Conservation (phyloP, 2,797 vertebrate genomes). For the Tamandua tetradactyla region DNA sequence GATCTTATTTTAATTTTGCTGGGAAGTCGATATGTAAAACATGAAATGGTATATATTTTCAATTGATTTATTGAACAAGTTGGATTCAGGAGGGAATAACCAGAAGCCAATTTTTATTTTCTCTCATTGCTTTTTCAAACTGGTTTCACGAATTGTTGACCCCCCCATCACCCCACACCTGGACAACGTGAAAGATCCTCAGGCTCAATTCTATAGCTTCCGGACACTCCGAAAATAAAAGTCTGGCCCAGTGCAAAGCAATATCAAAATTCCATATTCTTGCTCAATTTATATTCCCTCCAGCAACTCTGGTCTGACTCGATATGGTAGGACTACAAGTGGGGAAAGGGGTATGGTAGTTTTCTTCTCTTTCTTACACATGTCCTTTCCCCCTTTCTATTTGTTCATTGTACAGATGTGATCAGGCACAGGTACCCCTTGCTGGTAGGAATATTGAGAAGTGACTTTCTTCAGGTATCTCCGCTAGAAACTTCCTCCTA, state of each 20-base stretch:
- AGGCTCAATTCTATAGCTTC: not conserved
- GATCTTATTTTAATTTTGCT: not conserved
- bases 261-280: not conserved
- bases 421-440: too few relatives aligned
- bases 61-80: not conserved
- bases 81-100: not conserved
- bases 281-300: not conserved
- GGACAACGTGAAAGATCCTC: not conserved
- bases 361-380: not conserved
- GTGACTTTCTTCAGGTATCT: not conserved
- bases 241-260: not conserved
- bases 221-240: not conserved
- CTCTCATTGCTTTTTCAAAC: not conserved
- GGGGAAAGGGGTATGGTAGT: not conserved
- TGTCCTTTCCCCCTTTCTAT: not conserved
- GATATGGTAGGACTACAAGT: not conserved
- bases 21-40: not conserved
- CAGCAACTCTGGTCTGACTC: not conserved
- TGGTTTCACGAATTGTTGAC: not conserved
- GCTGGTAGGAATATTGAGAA: not conserved
- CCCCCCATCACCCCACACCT: not conserved
- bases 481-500: not conserved
- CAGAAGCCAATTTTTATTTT: not conserved
- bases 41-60: not conserved
- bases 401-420: too few relatives aligned